Percentiles rank a stretch among this genome's conserved stretches.
phyloP scores from a whole-genome alignment of 2,113 vertebrate genomes.

The Puma concolor region DNA sequence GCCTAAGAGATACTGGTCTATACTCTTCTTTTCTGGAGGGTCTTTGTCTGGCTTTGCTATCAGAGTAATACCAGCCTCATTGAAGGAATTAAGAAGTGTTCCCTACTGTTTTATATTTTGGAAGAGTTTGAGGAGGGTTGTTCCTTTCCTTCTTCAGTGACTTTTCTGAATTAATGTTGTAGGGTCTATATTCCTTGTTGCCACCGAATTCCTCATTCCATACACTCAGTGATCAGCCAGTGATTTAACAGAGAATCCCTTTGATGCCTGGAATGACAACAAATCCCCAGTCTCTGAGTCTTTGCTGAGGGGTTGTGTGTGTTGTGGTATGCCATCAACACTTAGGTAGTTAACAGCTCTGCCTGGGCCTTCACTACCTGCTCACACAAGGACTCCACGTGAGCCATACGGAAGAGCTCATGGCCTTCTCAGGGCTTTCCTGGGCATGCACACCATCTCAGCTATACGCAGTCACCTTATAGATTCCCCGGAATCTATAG shows the following conservation, averaged over 20 bases:
- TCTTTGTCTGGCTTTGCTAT: conserved; percentile 14
- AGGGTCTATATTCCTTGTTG: not conserved
- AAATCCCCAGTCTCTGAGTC: not conserved
- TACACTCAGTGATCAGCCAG: not conserved
- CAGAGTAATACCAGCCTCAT: not conserved
- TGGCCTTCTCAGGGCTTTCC: not conserved
- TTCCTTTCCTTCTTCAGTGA: not conserved
- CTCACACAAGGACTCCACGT: not conserved
- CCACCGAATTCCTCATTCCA: not conserved
- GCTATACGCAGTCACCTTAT: not conserved
- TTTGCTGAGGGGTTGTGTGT: not conserved
- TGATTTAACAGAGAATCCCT: conserved; percentile 12
- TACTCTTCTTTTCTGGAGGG: not conserved
- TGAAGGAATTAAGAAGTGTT: not conserved
- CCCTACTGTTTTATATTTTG: not conserved
- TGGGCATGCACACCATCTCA: not conserved
- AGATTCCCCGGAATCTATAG: not conserved
- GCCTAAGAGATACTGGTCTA: not conserved
- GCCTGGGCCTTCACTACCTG: not conserved
- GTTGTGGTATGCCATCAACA: not conserved
- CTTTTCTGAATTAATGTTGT: conserved; percentile 26
- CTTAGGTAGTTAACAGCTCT: not conserved
- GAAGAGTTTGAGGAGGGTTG: not conserved
- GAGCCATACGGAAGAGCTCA: not conserved
- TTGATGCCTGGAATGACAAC: not conserved